Evolutionary conservation across 2,888 invertebrate genomes (phyloP).

Genomic region (Dascillus cervinus): DNA sequence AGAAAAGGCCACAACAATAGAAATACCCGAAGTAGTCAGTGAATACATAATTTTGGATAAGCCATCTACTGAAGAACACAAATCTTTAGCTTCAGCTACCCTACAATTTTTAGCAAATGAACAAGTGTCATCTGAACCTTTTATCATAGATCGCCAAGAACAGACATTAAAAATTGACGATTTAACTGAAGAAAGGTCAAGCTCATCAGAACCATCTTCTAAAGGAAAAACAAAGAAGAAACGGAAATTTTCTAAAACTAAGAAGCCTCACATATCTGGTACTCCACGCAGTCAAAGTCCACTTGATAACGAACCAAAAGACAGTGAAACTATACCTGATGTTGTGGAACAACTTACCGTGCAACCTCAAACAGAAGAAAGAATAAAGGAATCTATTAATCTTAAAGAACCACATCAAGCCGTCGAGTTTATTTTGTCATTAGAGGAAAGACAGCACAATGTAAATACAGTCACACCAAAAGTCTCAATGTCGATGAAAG

Average conservation of each 20-base stretch:
- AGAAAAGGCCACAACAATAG: constrained; percentile 2
- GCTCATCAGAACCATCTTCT: constrained; percentile 7
- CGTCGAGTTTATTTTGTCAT: constrained; percentile 34
- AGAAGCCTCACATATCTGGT: constrained; percentile 5
- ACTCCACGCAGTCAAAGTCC: constrained; percentile 2
- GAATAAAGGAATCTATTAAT: background rate
- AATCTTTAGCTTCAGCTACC: constrained; percentile 3
- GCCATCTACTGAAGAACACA: background rate
- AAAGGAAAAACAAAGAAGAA: constrained; percentile 19
- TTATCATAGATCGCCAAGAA: too few species aligned
- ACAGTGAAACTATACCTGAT: background rate
- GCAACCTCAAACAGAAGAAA: background rate
- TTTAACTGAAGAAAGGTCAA: constrained; percentile 7
- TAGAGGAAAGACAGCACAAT: constrained; percentile 42
- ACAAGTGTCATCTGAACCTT: constrained; percentile 17
- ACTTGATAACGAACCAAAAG: background rate
- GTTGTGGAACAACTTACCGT: background rate
- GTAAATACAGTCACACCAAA: constrained; percentile 35
- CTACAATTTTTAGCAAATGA: constrained; percentile 15
- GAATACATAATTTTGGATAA: background rate
- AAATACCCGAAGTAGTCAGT: background rate
- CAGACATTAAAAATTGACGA: too few species aligned
- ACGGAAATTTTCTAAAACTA: constrained; percentile 16
- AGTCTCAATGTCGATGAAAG: constrained; percentile 30
- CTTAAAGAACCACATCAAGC: constrained; percentile 29